Evolutionary conservation across 2,113 vertebrate species (phyloP), one percentile per base, ranked within the genome.

Genomic region (Polypterus bichir): DNA sequence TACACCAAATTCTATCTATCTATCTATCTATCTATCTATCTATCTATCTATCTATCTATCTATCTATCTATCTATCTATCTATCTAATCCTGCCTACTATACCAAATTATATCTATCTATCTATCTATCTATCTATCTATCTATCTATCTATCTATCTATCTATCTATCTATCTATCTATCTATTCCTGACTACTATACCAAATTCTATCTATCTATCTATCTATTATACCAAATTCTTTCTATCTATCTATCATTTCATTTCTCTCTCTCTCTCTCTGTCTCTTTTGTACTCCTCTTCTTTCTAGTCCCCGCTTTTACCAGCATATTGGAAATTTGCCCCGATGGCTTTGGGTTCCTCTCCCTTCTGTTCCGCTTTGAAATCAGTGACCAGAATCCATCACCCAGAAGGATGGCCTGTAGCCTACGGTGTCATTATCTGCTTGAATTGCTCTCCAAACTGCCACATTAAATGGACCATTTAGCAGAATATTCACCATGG

Each of bases 381-480:
- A 27, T 44, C 49, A 11, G 4, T 46, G 48, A 56, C 57, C 56
- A 65, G 67, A 11, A 51, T 64, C 44, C 60, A 49, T 65, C 48
- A 58, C 52, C 47, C 61, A 62, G 62, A 66, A 64, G 47, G 66
- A 65, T 59, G 57, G 63, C 53, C 51, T 59, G 44, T 62, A 62
- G 54, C 55, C 56, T 61, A 47, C 10, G n/a, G 60, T 47, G 54
- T 61, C 51, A 62, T 58, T 66, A 66, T 47, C 47, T 58, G 54
- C 55, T n/a, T 59, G 48, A 57, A 57, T 62, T 66, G 60, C 48
- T 54, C 48, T 46, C 49, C 61, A 57, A 56, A 48, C 53, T 60
- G 59, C 45, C 65, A 59, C 27, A 59, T 66, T 61, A 49, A 62
- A 58, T 58, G 60, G 65, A 3, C 54, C 60, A 66, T 66, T 66